Evolutionary conservation across 2,113 vertebrate species (phyloP).

Genomic region (Mesitornis unicolor): DNA sequence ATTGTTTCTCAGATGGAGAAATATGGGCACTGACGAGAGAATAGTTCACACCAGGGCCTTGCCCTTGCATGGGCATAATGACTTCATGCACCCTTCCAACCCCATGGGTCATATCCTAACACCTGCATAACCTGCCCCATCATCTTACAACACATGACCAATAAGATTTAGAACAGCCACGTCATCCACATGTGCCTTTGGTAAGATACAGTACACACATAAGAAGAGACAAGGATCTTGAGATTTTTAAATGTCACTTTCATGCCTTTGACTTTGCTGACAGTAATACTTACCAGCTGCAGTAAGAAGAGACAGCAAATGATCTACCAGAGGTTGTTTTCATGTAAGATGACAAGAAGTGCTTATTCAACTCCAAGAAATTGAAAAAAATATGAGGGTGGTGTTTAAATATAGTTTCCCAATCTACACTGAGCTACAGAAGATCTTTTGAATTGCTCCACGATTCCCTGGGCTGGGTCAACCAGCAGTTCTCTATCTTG

Average conservation of each 20-base stretch:
- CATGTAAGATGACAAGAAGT: not conserved
- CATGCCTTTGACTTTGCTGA: not conserved
- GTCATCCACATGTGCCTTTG: not conserved
- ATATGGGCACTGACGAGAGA: not conserved
- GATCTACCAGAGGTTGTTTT: not conserved
- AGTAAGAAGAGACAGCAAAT: not conserved
- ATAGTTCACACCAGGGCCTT: fast-evolving
- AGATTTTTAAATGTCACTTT: not conserved
- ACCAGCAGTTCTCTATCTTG: not conserved
- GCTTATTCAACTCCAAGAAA: not conserved
- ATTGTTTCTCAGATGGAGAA: not conserved
- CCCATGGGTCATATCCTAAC: not conserved
- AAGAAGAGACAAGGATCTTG: not conserved
- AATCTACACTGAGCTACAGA: not conserved
- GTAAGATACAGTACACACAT: not conserved
- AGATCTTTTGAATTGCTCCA: not conserved
- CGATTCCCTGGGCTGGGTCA: not conserved
- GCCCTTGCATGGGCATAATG: not conserved
- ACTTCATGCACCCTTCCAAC: not conserved
- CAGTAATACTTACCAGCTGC: not conserved
- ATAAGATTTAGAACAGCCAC: not conserved
- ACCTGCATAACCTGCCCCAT: not conserved
- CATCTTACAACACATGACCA: not conserved
- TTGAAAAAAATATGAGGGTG: not conserved
- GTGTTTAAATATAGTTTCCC: not conserved